Base-by-base conservation (phyloP, 2,113 vertebrate genomes). In the Malurus elegans region DNA sequence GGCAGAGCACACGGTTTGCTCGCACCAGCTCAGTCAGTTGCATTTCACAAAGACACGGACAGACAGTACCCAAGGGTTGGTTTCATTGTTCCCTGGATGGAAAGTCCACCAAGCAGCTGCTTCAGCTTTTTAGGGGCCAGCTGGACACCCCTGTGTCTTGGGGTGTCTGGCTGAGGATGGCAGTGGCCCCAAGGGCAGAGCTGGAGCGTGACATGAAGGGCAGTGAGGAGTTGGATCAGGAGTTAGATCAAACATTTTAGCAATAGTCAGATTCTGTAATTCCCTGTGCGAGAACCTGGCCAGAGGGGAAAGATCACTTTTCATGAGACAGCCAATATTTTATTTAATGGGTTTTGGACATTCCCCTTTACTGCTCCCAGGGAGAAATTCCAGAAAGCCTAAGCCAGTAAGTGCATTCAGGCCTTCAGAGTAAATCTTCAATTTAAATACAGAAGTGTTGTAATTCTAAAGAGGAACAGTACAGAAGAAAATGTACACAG, bases 391-490 rank as follows among this genome's bases (percentile, higher is more conserved):
- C 89, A 84, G 74, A 79, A 76, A 81, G 21, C 62, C 56, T 65
- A 50, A 81, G 34, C 18, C 45, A 92, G 29, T 31, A 75, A 51
- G 53, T 73, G 66, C 79, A 67, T 89, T 83, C 74, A 88, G 91
- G 53, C 81, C 91, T 72, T 45, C 80, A 71, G 83, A 74, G 44
- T 51, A 69, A 79, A 65, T 54, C 56, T 67, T 73, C 53, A 44
- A 4, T 88, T 94, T 51, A 65, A 93, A 79, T 54, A 28, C 26
- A 54, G 28, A 57, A 61, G 69, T 51, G 79, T 64, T 6, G 0
- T 60, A 86, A 70, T 80, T 85, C 70, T 93, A 48, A 88, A 94
- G 75, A 94, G 87, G 64, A 95, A 93, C 88, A 45, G 72, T 85
- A 47, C 62, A 73, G 79, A 84, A 92, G 64, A 81, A 95, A 80